Base-by-base conservation (phyloP, 2,888 invertebrate genomes). In the Oscheius onirici region DNA sequence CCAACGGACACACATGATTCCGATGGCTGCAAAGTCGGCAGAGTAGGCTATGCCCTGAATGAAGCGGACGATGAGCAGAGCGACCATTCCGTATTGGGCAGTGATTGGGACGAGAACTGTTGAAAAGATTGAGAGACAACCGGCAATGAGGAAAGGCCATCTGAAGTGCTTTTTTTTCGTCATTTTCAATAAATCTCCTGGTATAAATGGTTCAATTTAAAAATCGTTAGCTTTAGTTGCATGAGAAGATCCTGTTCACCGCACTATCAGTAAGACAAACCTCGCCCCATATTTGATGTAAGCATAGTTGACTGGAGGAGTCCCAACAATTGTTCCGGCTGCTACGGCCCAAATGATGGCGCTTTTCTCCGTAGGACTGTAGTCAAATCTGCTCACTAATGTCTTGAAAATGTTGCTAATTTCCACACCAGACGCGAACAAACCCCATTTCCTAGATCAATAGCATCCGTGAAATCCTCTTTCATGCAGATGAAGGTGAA, bases 401-500 rank as follows among this genome's bases (percentile, higher is more conserved):
- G 81, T 80, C 81, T 81, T 71, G 63, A 78, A 73, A 43, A 40
- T 24, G 8, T 20, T 13, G 3, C 24, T 24, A 22, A 26, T 11
- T 63, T 17, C 11, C n/a, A 46, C 15, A 40, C 13, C 11, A 46
- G 11, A 34, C 26, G 22, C 51, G 11, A 3, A n/a, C 24, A 58
- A 57, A 77, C 79, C 54, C 77, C 79, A 73, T 79, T 79, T 10
- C 69, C 72, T 40, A 40, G 44, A 3, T 17, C 51, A 8, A 72
- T 71, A n/a, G 71, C 63, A 24, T 74, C 79, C n/a, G 74, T 70
- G n/a, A 75, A 72, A 69, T 79, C 79, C 57, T 77, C 73, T 70
- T 77, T 75, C 81, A 81, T 81, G 60, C 82, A 82, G 69, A 82
- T 82, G 41, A 82, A 80, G 13, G 82, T 80, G 66, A 82, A 79